Base-by-base conservation (phyloP, 1,140 invertebrate species). In the Homalodisca vitripennis region DNA sequence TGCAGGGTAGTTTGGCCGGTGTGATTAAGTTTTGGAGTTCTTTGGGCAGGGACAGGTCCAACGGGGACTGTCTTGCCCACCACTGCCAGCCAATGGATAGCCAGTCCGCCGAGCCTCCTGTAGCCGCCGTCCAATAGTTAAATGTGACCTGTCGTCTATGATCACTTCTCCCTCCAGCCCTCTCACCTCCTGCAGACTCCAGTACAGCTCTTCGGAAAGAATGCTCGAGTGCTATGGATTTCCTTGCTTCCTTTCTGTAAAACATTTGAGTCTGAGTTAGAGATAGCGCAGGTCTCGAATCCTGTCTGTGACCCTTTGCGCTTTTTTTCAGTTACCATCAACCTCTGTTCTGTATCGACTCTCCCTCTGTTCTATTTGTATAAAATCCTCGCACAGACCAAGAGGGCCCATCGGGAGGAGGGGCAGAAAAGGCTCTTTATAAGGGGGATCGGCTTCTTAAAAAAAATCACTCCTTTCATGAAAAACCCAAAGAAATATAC, bases 51-150 rank as follows among this genome's bases (percentile, higher is more conserved):
- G 1, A 77, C 70, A 3, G 77, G 73, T 31, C 85, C 76, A 0
- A 76, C 76, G 0, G 84, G n/a, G n/a, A n/a, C 79, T 75, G 79
- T 80, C 73, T 86, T 86, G 1, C 92, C 92, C 51, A 92, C 78
- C 10, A 94, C 81, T 67, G 95, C n/a, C 76, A 26, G 89, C 82
- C 74, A 85, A 87, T 0, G 93, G 92, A 80, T 90, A 92, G 14
- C 94, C 94, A 22, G n/a, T 81, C 75, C 79, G 77, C 72, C 87
- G 87, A 1, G 88, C 86, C 47, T 93, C 87, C 1, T 87, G 63
- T 24, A 93, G 72, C 62, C 94, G 82, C 75, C 87, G 85, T 0
- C 94, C 94, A 74, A 97, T 92, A 0, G 92, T 92, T 53, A 89
- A 74, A 27, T 88, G 74, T 1, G 79, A 82, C 75, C 93, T 81